Evolutionary conservation across 2,888 invertebrate genomes (phyloP).

Genomic region (Tachina grossa): DNA sequence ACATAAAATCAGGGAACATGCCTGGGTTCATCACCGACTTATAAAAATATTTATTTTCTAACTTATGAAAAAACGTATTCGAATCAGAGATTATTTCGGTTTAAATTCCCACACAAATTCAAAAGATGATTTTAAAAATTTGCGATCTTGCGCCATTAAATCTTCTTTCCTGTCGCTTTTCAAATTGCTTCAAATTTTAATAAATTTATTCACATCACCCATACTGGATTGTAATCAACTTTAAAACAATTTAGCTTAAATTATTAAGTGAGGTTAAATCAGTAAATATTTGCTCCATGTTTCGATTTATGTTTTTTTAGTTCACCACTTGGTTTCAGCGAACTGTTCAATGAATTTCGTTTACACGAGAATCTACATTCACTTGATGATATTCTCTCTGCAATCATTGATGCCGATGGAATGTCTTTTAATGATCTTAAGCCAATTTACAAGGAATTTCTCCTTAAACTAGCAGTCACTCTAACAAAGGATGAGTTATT

Average conservation of each 20-base stretch:
- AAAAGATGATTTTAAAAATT: too few relatives aligned
- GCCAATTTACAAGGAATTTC: constrained; percentile 95
- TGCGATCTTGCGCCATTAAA: too few relatives aligned
- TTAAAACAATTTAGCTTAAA: not conserved
- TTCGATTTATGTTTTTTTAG: constrained; percentile 83
- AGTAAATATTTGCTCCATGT: constrained; percentile 70
- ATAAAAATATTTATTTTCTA: too few relatives aligned
- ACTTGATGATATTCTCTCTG: constrained; percentile 93
- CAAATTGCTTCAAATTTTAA: too few relatives aligned
- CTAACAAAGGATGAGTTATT: constrained; percentile 96
- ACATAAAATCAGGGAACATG: too few relatives aligned
- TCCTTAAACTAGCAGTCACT: constrained; percentile 93
- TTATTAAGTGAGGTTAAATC: constrained; percentile 11
- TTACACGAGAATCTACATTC: constrained; percentile 94
- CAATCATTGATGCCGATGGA: constrained; percentile 94
- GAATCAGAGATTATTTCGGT: too few relatives aligned
- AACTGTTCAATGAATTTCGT: constrained; percentile 93
- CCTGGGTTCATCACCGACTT: too few relatives aligned
- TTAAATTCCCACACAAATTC: too few relatives aligned
- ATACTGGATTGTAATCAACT: not conserved
- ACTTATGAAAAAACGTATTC: too few relatives aligned
- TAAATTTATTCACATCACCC: too few relatives aligned
- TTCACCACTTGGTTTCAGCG: constrained; percentile 93
- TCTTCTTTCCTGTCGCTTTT: too few relatives aligned
- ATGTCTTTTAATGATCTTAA: constrained; percentile 97